These are phyloP conservation scores for Zaprionus kolodkinae DNA, from an alignment of 1,140 invertebrate genomes.

Conservation along the genomic window DNA sequence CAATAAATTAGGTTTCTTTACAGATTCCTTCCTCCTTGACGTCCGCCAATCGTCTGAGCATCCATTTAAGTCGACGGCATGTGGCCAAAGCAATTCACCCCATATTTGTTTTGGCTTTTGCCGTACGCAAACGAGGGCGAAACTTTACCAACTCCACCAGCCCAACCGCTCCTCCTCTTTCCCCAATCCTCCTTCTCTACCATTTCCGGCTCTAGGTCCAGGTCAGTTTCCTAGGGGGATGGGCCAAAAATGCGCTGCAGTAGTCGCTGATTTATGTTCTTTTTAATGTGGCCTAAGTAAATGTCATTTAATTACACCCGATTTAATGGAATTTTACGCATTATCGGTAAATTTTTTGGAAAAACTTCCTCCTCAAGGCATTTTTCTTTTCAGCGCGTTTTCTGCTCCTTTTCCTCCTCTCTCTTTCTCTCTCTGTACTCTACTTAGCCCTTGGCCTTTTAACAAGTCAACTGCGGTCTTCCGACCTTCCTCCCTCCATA, in stretches of 20 bases:
- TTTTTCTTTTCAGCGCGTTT: constrained; percentile 1
- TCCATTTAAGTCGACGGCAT: constrained; percentile 50
- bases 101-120: constrained; percentile 74
- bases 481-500: neutral
- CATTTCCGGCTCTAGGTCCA: constrained; percentile 16
- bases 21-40: constrained; percentile 64
- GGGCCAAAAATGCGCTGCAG: constrained; percentile 60
- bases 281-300: constrained; percentile 81
- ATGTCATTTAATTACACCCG: constrained; percentile 83
- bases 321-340: constrained; percentile 83
- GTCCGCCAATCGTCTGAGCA: constrained; percentile 49
- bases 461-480: constrained; percentile 45
- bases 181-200: neutral
- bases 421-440: neutral
- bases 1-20: constrained; percentile 82
- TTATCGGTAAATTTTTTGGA: constrained; percentile 68
- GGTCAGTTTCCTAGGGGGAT: constrained; percentile 6
- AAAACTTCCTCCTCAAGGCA: constrained; percentile 38
- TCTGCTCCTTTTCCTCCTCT: neutral
- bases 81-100: constrained; percentile 69
- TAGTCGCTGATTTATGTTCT: constrained; percentile 77
- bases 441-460: constrained; percentile 54
- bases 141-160: constrained; percentile 40
- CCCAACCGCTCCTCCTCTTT: too few species aligned
- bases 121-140: constrained; percentile 63